These are phyloP conservation scores for Pollachius pollachius DNA, from an alignment of 2,113 vertebrate species.

Conservation along the genomic window DNA sequence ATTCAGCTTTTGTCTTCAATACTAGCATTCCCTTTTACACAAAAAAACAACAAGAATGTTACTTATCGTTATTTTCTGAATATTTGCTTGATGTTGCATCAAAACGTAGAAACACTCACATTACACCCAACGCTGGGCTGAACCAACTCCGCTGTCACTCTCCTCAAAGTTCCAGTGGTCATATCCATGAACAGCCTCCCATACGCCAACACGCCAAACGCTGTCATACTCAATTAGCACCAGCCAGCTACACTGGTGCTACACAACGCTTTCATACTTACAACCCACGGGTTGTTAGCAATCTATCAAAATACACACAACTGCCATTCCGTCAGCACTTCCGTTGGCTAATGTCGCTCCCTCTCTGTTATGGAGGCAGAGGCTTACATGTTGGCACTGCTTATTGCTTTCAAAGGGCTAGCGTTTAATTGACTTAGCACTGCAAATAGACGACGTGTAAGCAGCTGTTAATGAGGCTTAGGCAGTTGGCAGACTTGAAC, in stretches of 20 bases:
- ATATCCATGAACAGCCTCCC: not conserved
- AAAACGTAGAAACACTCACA: not conserved
- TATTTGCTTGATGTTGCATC: no score
- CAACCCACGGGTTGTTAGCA: slow-evolving; percentile 6
- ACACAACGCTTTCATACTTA: slow-evolving; percentile 11
- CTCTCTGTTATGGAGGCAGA: no score
- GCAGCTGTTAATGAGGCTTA: slow-evolving; percentile 35
- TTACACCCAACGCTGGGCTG: not conserved
- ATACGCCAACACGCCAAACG: slow-evolving; percentile 4
- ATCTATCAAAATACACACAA: not conserved
- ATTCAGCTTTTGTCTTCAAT: no score
- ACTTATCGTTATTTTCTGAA: no score
- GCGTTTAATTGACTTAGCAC: slow-evolving; percentile 25
- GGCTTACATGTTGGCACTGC: not conserved
- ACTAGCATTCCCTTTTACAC: no score
- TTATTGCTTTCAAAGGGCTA: slow-evolving; percentile 14
- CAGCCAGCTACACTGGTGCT: slow-evolving; percentile 5
- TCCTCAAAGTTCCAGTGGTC: slow-evolving; percentile 11
- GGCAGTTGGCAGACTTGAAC: slow-evolving; percentile 2
- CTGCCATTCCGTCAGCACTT: not conserved
- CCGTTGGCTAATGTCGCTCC: not conserved
- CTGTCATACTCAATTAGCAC: slow-evolving; percentile 21
- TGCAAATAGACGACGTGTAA: slow-evolving; percentile 13
- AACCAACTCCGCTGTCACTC: not conserved
- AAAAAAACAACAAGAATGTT: no score